phyloP scores from a whole-genome alignment of 2,888 invertebrate species.

The Drosophila quasianomalipes region DNA sequence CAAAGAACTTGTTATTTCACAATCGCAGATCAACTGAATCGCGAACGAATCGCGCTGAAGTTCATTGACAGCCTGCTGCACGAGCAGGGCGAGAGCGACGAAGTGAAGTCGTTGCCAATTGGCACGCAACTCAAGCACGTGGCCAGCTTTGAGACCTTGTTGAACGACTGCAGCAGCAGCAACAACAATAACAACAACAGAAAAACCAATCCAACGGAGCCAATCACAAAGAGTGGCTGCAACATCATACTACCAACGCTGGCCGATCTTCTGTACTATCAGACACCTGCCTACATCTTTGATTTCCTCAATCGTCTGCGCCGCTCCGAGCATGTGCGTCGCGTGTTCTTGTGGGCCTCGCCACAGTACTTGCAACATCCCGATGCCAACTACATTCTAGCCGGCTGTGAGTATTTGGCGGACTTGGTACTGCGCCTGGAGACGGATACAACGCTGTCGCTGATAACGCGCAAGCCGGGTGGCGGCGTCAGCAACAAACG shows the following conservation, averaged over 20 bases:
- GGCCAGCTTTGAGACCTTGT: slow-evolving; percentile 61
- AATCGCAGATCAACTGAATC: slow-evolving; percentile 80
- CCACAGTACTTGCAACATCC: slow-evolving; percentile 69
- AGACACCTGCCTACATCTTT: slow-evolving; percentile 76
- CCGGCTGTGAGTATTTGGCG: slow-evolving; percentile 83
- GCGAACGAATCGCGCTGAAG: slow-evolving; percentile 80
- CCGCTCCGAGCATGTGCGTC: slow-evolving; percentile 70
- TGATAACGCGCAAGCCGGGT: slow-evolving; percentile 79
- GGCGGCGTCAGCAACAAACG: slow-evolving; percentile 80
- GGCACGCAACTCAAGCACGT: slow-evolving; percentile 59
- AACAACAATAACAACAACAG: slow-evolving; percentile 45
- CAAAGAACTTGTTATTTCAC: not conserved
- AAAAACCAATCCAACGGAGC: slow-evolving; percentile 15
- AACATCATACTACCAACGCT: slow-evolving; percentile 82
- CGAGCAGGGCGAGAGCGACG: slow-evolving; percentile 79
- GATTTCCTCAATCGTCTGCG: slow-evolving; percentile 78
- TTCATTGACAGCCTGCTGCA: slow-evolving; percentile 77
- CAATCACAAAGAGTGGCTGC: slow-evolving; percentile 49
- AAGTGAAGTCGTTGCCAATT: slow-evolving; percentile 68
- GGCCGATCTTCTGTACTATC: slow-evolving; percentile 78
- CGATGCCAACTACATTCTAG: slow-evolving; percentile 74
- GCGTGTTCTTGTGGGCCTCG: slow-evolving; percentile 83
- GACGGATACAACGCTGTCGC: slow-evolving; percentile 66
- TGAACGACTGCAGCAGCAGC: slow-evolving; percentile 56
- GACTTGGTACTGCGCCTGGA: slow-evolving; percentile 81